Evolutionary conservation across 1,140 invertebrate genomes (phyloP).

Genomic region (Bombus sylvicola): DNA sequence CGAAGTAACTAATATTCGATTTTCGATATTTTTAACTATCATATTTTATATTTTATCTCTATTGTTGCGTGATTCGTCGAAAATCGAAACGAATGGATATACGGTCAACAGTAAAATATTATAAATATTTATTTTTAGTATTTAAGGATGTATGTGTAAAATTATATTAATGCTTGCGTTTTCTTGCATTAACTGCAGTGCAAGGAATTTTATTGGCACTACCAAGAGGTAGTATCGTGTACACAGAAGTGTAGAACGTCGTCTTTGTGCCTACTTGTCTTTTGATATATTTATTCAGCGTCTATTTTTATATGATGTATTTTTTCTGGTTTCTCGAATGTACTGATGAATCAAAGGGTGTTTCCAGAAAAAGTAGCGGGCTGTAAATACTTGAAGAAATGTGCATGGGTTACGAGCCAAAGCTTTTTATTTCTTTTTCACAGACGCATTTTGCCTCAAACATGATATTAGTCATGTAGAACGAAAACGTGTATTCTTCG

Average conservation of each 20-base stretch:
- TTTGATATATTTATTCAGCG: background rate
- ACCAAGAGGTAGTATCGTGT: constrained; percentile 31
- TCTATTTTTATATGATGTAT: background rate
- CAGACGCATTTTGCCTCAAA: background rate
- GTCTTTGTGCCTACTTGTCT: background rate
- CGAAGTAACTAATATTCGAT: no score
- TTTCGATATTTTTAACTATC: no score
- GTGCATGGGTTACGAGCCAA: background rate
- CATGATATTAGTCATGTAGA: background rate
- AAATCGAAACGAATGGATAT: no score
- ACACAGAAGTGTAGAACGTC: constrained; percentile 19
- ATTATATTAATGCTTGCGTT: no score
- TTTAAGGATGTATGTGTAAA: no score
- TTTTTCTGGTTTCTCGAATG: background rate
- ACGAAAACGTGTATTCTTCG: no score
- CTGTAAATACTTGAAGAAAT: background rate
- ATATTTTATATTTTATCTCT: no score
- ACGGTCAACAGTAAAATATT: no score
- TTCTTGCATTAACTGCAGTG: background rate
- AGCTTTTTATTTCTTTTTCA: background rate
- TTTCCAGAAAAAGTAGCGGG: constrained; percentile 11
- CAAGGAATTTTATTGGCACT: constrained; percentile 33
- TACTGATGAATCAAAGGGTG: constrained; percentile 6
- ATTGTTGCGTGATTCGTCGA: no score
- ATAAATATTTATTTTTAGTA: no score